Percentiles rank a stretch among this genome's conserved stretches.
Evolutionary conservation across 2,797 vertebrate species (phyloP).

Genomic region (Falco columbarius): DNA sequence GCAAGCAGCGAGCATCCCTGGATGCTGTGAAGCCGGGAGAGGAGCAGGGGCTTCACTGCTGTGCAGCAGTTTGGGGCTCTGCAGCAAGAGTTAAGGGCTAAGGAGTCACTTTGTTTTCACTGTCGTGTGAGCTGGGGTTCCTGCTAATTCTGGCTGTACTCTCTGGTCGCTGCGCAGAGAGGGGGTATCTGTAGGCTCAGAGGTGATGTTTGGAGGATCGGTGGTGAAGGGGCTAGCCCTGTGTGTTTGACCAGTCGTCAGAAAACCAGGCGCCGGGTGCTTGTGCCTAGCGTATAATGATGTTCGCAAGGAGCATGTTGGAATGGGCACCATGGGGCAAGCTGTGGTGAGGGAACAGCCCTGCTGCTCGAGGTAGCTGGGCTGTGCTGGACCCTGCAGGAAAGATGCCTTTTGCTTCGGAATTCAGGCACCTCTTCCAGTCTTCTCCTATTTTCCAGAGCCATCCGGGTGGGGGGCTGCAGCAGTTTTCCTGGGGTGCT

Average conservation of each 20-base stretch:
- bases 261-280: background rate
- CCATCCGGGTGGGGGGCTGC: fast-evolving
- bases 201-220: background rate
- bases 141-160: background rate
- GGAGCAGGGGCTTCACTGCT: background rate
- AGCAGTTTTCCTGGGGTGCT: background rate
- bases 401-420: background rate
- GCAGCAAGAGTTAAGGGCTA: background rate
- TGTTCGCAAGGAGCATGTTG: background rate
- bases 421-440: background rate
- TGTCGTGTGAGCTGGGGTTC: background rate
- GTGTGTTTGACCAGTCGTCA: fast-evolving
- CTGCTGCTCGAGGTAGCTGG: background rate
- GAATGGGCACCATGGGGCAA: background rate
- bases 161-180: background rate
- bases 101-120: background rate
- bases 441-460: background rate
- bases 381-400: background rate
- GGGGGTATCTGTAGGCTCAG: background rate
- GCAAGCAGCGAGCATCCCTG: too few relatives aligned
- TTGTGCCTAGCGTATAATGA: too few relatives aligned
- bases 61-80: background rate
- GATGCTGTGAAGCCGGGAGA: background rate
- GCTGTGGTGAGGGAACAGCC: fast-evolving
- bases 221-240: too few relatives aligned